Percentiles rank a stretch among this genome's conserved stretches.
Conservation (phyloP, 2,797 vertebrate species). For the Clarias fuscus region DNA sequence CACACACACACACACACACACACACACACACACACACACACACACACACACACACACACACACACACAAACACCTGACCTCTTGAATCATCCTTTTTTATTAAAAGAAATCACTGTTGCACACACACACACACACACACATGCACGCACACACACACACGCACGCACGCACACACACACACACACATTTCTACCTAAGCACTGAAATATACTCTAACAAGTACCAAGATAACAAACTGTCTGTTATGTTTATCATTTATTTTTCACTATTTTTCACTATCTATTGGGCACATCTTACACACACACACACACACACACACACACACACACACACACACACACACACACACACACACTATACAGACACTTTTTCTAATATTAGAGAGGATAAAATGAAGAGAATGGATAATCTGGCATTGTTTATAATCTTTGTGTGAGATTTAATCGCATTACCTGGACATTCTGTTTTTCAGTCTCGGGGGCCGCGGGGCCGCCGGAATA, state of each 20-base stretch:
- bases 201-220: not conserved
- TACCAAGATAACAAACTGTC: slow-evolving; percentile 51
- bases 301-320: not conserved
- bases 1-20: slow-evolving; percentile 18
- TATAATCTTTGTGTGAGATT: slow-evolving; percentile 60
- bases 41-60: slow-evolving; percentile 1
- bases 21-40: slow-evolving; percentile 48
- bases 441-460: slow-evolving; percentile 63
- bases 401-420: slow-evolving; percentile 47
- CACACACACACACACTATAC: not conserved
- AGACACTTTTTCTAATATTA: slow-evolving; percentile 60
- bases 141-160: not conserved
- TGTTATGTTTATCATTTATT: slow-evolving; percentile 32
- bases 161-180: not conserved
- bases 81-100: slow-evolving; percentile 57
- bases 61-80: slow-evolving; percentile 47
- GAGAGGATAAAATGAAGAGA: slow-evolving; percentile 54
- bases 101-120: slow-evolving; percentile 45
- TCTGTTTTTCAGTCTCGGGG: slow-evolving; percentile 61
- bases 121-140: slow-evolving; percentile 13
- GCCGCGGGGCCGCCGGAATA: slow-evolving; percentile 59
- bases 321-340: not conserved
- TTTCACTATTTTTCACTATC: not conserved
- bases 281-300: not conserved
- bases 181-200: not conserved